A percentile compares a stretch with the other conserved stretches of the same genome.
These are phyloP conservation scores for Trichopoda pennipes DNA, from an alignment of 2,888 invertebrate genomes.

Conservation along the genomic window DNA sequence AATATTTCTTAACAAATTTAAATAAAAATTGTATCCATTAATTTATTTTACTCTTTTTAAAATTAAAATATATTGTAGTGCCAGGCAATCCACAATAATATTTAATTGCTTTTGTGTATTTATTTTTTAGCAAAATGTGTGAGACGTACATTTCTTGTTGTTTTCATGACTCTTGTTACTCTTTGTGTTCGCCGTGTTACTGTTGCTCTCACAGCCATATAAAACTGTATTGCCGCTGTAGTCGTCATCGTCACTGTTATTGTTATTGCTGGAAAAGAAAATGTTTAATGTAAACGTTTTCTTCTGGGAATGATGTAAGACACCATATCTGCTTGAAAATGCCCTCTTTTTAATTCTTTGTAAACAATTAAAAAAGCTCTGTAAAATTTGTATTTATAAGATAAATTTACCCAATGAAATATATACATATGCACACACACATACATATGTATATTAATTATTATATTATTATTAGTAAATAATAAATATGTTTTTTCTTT, in stretches of 20 bases:
- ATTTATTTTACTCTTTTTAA: too few species aligned
- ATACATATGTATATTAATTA: not conserved
- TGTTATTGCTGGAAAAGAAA: slow-evolving; percentile 67
- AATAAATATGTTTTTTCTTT: too few species aligned
- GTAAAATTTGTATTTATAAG: slow-evolving; percentile 61
- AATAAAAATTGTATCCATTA: too few species aligned
- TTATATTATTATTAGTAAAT: too few species aligned
- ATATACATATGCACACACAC: not conserved
- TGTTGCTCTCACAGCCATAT: slow-evolving; percentile 60
- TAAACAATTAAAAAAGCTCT: slow-evolving; percentile 60
- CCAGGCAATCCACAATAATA: too few species aligned
- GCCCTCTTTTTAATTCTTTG: slow-evolving; percentile 52
- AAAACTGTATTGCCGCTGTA: slow-evolving; percentile 63
- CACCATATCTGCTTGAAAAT: slow-evolving; percentile 43
- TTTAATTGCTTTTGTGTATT: too few species aligned
- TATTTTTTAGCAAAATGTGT: slow-evolving; percentile 60
- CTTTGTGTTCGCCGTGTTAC: slow-evolving; percentile 58
- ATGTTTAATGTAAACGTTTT: slow-evolving; percentile 54
- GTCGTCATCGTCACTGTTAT: slow-evolving; percentile 63
- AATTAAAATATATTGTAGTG: too few species aligned
- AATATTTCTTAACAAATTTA: too few species aligned
- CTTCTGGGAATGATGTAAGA: slow-evolving; percentile 25
- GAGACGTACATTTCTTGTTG: slow-evolving; percentile 61
- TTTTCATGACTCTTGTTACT: slow-evolving; percentile 63
- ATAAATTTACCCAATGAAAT: slow-evolving; percentile 1